These are phyloP conservation scores for Origma solitaria DNA, from an alignment of 2,113 vertebrate genomes.

Conservation along the genomic window DNA sequence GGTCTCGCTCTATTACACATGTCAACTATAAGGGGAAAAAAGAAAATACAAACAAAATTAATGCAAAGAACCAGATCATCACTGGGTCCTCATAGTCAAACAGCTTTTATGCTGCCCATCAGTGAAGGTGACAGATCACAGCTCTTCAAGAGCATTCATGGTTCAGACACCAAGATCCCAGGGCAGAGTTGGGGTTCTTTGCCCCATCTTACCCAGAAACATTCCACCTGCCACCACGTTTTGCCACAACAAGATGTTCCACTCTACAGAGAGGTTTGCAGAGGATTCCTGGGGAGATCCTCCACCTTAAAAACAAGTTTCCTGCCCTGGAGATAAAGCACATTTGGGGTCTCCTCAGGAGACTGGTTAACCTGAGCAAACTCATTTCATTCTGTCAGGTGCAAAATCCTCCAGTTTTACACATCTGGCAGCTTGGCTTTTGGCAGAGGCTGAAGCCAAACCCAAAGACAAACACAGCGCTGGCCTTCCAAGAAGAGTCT, in stretches of 20 bases:
- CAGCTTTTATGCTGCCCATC: not conserved
- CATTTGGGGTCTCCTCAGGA: not conserved
- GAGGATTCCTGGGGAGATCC: not conserved
- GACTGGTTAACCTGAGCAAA: not conserved
- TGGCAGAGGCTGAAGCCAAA: not conserved
- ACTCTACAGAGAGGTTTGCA: not conserved
- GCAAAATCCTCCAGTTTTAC: not conserved
- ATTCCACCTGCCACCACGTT: not conserved
- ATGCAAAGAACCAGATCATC: not conserved
- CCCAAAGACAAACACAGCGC: accelerated
- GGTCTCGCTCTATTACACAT: not conserved
- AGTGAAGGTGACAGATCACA: not conserved
- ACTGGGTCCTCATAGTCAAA: not conserved
- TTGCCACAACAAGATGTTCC: not conserved
- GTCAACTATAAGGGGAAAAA: not conserved
- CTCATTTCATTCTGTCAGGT: not conserved
- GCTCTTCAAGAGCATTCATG: not conserved
- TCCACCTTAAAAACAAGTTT: not conserved
- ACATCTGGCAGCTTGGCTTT: not conserved
- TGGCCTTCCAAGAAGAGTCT: not conserved
- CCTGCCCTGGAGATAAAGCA: not conserved
- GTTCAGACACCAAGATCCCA: not conserved
- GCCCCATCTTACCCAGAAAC: not conserved
- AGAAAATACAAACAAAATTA: not conserved
- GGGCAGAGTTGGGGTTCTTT: not conserved